Conservation (phyloP, 2,113 vertebrate genomes). For the Planiliza haematocheilus region DNA sequence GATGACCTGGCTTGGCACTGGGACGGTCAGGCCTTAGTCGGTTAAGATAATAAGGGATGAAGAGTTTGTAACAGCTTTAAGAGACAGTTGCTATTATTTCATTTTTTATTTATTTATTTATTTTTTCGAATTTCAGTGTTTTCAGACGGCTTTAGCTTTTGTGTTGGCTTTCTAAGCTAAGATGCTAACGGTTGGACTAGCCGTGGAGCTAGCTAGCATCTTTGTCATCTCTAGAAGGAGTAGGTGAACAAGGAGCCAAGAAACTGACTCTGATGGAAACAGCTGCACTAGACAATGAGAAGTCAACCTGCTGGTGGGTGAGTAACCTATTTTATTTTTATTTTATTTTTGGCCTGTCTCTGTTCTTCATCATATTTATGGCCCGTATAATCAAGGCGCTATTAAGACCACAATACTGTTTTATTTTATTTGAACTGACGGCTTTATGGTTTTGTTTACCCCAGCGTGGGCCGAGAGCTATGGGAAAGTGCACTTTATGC, state of each 20-base stretch:
- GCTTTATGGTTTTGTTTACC: background rate
- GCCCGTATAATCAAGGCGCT: background rate
- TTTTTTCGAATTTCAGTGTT: background rate
- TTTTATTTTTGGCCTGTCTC: background rate
- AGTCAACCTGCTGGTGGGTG: background rate
- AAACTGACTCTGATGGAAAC: background rate
- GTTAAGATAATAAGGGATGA: background rate
- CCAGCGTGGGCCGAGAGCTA: too few species aligned
- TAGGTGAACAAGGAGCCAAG: too few species aligned
- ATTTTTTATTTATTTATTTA: too few species aligned
- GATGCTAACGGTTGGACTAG: background rate
- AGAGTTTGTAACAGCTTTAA: background rate
- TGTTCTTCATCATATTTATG: background rate
- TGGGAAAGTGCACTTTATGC: too few species aligned
- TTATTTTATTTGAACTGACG: background rate
- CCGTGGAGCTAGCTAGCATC: background rate
- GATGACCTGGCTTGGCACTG: background rate
- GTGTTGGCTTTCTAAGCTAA: background rate
- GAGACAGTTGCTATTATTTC: background rate
- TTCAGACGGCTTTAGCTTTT: background rate
- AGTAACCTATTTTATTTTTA: constrained; percentile 11
- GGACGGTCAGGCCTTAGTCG: too few species aligned
- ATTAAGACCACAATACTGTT: background rate
- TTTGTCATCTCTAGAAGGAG: background rate
- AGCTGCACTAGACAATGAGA: background rate